Evolutionary conservation across 2,113 vertebrate genomes (phyloP).

Genomic region (Cottus gobio): DNA sequence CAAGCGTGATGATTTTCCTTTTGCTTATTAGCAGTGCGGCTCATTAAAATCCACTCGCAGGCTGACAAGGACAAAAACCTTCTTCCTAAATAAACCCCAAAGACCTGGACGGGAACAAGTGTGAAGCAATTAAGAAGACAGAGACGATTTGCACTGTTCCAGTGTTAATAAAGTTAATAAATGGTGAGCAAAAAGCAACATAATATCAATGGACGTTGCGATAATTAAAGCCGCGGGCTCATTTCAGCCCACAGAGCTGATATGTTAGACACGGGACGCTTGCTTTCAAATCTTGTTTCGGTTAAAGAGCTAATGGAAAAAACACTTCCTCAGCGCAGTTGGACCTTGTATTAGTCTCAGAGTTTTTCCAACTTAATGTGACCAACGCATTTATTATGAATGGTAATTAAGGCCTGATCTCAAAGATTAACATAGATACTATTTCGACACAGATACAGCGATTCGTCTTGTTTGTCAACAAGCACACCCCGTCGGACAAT

Average conservation of each 20-base stretch:
- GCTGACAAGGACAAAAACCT: conserved; percentile 39
- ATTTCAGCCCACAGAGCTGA: conserved; percentile 22
- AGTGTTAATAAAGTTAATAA: conserved; percentile 29
- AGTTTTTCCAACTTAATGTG: conserved; percentile 20
- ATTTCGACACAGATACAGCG: conserved; percentile 22
- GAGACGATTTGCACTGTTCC: conserved; percentile 28
- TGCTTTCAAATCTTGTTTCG: conserved; percentile 43
- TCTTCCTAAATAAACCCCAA: conserved; percentile 32
- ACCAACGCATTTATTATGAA: conserved; percentile 28
- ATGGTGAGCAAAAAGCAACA: conserved; percentile 10
- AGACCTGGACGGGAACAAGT: conserved; percentile 33
- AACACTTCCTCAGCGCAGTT: conserved; percentile 7
- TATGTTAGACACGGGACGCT: neutral
- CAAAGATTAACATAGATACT: conserved; percentile 47
- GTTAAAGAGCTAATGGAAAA: conserved; percentile 35
- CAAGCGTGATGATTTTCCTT: conserved; percentile 20
- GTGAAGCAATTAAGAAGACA: conserved; percentile 41
- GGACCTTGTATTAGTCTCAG: conserved; percentile 14
- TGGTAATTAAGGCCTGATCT: conserved; percentile 45
- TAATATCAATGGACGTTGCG: conserved; percentile 7
- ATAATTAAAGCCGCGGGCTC: conserved; percentile 32
- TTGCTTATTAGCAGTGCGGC: conserved; percentile 34
- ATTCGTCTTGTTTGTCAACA: conserved; percentile 50
- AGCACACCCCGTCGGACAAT: conserved; percentile 9
- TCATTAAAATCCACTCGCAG: conserved; percentile 60